A percentile compares a stretch with the other conserved stretches of the same genome.
phyloP scores from a whole-genome alignment of 1,140 invertebrate species.

The Megalopta genalis region DNA sequence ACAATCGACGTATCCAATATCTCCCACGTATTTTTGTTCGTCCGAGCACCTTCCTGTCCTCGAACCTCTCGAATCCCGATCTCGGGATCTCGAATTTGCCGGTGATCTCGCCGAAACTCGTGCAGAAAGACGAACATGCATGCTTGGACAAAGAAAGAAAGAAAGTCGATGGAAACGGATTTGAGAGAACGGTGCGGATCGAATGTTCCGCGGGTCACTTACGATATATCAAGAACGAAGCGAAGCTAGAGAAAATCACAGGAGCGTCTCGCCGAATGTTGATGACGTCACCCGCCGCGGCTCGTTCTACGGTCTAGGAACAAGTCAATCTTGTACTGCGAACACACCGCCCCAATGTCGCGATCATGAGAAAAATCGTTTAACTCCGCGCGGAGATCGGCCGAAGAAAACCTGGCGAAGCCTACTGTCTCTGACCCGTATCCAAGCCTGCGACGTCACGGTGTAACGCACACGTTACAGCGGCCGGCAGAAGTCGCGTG shows the following conservation, averaged over 20 bases:
- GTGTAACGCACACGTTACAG: constrained; percentile 25
- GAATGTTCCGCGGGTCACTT: no score
- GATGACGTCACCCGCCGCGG: not conserved
- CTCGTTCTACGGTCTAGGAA: not conserved
- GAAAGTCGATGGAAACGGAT: no score
- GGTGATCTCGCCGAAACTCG: no score
- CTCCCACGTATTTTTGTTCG: no score
- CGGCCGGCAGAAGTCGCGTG: constrained; percentile 13
- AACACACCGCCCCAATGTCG: constrained; percentile 16
- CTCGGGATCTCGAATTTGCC: no score
- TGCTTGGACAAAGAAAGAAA: no score
- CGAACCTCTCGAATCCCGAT: no score
- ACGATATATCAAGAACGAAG: not conserved
- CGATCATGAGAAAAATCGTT: constrained; percentile 62
- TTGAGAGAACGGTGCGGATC: no score
- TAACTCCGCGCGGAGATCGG: constrained; percentile 38
- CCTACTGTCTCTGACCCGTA: constrained; percentile 29
- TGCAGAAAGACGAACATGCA: no score
- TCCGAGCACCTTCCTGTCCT: no score
- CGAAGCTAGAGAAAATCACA: not conserved
- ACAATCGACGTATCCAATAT: no score
- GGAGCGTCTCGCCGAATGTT: not conserved
- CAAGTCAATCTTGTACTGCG: not conserved
- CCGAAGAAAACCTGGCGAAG: constrained; percentile 61
- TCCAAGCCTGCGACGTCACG: constrained; percentile 27